Percentiles rank a stretch among this genome's conserved stretches.
These are phyloP conservation scores for Columbina picui DNA, from an alignment of 2,113 vertebrate species.

Conservation along the genomic window DNA sequence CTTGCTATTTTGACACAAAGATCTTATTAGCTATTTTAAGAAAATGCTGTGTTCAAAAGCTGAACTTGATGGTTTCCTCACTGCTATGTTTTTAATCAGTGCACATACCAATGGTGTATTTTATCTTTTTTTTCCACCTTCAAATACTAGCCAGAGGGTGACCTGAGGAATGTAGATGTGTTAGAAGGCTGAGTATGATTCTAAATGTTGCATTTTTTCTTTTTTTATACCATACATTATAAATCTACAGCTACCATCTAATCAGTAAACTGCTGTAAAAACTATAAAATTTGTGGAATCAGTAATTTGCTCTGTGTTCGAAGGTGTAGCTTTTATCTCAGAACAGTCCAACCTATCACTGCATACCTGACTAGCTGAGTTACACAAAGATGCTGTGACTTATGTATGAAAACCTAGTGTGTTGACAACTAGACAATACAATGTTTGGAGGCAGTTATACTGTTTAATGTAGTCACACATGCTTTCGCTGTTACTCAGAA, in stretches of 20 bases:
- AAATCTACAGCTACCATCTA: background rate
- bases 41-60: background rate
- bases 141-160: background rate
- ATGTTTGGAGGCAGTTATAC: background rate
- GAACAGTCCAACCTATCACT: background rate
- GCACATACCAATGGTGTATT: fast-evolving
- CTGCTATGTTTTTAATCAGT: background rate
- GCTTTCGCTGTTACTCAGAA: background rate
- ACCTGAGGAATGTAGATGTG: background rate
- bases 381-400: background rate
- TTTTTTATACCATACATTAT: background rate
- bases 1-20: background rate
- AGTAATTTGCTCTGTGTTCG: background rate
- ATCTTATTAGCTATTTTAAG: background rate
- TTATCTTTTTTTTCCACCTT: background rate
- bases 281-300: background rate
- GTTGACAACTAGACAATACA: background rate
- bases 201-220: background rate
- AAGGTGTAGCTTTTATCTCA: background rate
- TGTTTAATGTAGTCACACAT: background rate
- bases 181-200: background rate
- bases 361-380: background rate
- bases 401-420: background rate
- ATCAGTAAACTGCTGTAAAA: background rate
- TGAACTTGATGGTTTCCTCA: background rate